Conservation (phyloP, 2,888 invertebrate species). For the Dromius quadrimaculatus region DNA sequence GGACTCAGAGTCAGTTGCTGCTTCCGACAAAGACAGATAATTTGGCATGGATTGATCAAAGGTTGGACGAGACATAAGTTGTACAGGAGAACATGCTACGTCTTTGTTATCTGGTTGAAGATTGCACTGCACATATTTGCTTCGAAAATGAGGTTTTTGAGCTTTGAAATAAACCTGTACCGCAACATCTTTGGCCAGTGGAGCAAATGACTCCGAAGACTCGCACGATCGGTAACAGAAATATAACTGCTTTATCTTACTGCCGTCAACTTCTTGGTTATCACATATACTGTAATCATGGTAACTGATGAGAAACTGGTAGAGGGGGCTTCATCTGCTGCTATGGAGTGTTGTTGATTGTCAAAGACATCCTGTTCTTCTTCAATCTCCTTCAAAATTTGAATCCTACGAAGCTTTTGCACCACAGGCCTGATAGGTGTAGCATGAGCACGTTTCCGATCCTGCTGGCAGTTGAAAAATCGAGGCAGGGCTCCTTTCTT, state of each 20-base stretch:
- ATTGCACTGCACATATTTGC: conserved; percentile 18
- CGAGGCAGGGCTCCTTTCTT: conserved; percentile 12
- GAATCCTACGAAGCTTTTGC: conserved; percentile 5
- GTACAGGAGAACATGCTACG: conserved; percentile 4
- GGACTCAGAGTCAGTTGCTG: conserved; percentile 1
- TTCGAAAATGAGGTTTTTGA: not conserved
- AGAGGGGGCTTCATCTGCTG: not conserved
- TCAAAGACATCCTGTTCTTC: not conserved
- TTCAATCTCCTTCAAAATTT: conserved; percentile 2
- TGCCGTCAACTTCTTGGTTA: not conserved
- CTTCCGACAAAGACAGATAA: not conserved
- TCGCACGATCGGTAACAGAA: not conserved
- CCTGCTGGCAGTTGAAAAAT: conserved; percentile 13
- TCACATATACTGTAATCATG: not conserved
- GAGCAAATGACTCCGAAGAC: not conserved
- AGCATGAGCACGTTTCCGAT: conserved; percentile 13
- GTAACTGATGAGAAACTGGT: not conserved
- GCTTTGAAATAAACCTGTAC: conserved; percentile 2
- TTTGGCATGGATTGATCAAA: conserved; percentile 4
- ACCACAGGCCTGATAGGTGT: not conserved
- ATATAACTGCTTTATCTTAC: not conserved
- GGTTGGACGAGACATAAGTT: conserved; percentile 2
- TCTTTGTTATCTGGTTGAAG: conserved; percentile 8
- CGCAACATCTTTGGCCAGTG: not conserved
- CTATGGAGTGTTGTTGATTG: conserved; percentile 8